Conservation (phyloP, 2,113 vertebrate species). For the Poecilia latipinna region DNA sequence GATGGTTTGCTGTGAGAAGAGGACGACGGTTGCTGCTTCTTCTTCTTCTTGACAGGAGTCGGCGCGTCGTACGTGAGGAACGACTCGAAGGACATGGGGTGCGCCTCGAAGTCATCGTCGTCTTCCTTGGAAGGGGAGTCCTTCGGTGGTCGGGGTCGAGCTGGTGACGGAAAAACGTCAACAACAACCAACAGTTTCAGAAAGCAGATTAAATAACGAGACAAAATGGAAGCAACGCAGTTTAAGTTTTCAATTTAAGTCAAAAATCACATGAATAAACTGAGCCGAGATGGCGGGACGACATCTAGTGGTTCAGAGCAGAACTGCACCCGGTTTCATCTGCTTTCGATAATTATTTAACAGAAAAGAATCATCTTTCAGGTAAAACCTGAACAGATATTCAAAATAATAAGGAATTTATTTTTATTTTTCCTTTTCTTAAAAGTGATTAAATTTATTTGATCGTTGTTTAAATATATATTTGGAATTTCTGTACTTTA, state of each 20-base stretch:
- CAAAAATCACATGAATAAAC: too few relatives aligned
- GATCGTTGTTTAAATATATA: too few relatives aligned
- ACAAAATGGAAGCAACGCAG: too few relatives aligned
- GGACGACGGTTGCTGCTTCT: constrained; percentile 71
- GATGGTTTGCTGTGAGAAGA: constrained; percentile 56
- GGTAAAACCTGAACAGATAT: too few relatives aligned
- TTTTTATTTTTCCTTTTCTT: too few relatives aligned
- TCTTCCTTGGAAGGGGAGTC: constrained; percentile 72
- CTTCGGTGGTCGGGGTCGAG: constrained; percentile 56
- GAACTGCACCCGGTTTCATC: not conserved
- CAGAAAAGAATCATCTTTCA: too few relatives aligned
- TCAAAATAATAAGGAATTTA: too few relatives aligned
- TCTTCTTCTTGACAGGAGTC: constrained; percentile 92
- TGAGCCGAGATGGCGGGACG: too few relatives aligned
- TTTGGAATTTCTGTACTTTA: too few relatives aligned
- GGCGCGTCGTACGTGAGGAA: constrained; percentile 97
- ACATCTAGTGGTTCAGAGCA: not conserved
- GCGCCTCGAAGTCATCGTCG: constrained; percentile 83
- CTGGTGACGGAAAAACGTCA: constrained; percentile 42
- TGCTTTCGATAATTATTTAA: too few relatives aligned
- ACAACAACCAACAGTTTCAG: not conserved
- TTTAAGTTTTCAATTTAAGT: too few relatives aligned
- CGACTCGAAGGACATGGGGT: constrained; percentile 97
- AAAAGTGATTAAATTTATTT: too few relatives aligned
- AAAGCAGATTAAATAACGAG: not conserved